Base-by-base conservation (phyloP, 2,888 invertebrate genomes). In the Apomyelois bistriatella region DNA sequence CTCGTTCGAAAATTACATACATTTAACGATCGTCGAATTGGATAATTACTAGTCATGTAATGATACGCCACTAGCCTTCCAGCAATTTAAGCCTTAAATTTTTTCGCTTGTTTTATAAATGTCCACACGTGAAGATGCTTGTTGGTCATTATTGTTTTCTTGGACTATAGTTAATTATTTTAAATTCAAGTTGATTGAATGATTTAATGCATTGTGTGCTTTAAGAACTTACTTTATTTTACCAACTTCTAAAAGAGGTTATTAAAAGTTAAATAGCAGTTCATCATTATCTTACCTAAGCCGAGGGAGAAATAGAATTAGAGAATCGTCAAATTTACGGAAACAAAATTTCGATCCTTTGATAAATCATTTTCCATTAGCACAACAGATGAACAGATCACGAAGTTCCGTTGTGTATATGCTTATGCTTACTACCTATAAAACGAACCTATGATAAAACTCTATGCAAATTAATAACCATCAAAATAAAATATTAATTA, bases 1-100 rank as follows among this genome's bases (percentile, higher is more conserved):
- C 74, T 74, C 57, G 71, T 72, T 74, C 71, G 70, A 70, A 82
- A 85, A 86, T 86, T 72, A 83, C 74, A 82, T 68, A 75, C 74
- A 76, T 76, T 80, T 74, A 82, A 74, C 75, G 58, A 69, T 66
- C 71, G 70, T 81, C 69, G 78, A 79, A 85, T 83, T 82, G 81
- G 75, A 85, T 86, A 85, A 86, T 84, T 81, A 79, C 72, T 67
- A 66, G 65, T 68, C 59, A 61, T 74, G 65, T 80, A 81, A 82
- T 82, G 68, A 75, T 78, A 78, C 62, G 69, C 67, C 59, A 63
- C 69, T 68, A 66, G 73, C 72, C 72, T 72, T 76, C 62, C 58
- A 66, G 70, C 69, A 76, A 74, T 82, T 82, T 79, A 60, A 67
- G 56, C 58, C 63, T 64, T 53, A 59, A 60, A 61, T 70, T 74